Evolutionary conservation across 2,113 vertebrate genomes (phyloP), one percentile per base, ranked within the genome.

Genomic region (Oreochromis aureus): DNA sequence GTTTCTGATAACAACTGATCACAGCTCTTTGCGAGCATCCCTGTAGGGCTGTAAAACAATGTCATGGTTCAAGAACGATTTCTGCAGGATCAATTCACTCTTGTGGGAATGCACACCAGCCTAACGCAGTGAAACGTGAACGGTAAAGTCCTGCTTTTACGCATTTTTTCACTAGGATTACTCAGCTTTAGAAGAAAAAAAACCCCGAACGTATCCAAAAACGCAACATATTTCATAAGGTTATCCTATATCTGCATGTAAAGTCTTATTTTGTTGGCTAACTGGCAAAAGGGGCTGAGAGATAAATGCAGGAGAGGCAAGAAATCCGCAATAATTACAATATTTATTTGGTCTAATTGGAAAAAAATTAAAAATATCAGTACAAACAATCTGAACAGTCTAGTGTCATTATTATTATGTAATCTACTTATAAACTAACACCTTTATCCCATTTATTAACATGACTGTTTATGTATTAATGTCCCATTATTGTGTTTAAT

Each of bases 1-100:
- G 88, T 94, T 59, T 83, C 89, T 91, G 93, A 94, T 95, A 92
- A 92, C 89, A 91, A 86, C 86, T 54, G 81, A 90, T 87, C 93
- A 81, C 91, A 92, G 82, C 78, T 88, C 51, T 24, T 10, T 84
- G 88, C 30, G 51, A 87, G 44, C 66, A 39, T 19, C 61, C 46
- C 48, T 81, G 16, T 3, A 53, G 79, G 83, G 78, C 10, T 76
- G 73, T 85, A 91, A 92, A 92, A 34, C 5, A n/a, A 36, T 63
- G 19, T n/a, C 53, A 13, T 11, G 44, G 56, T 8, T n/a, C 51
- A 81, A 36, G 7, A 16, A 39, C n/a, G 22, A 82, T 78, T 32
- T 80, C 56, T 9, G 34, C 36, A 5, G 18, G 24, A 82, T 30
- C 39, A 1, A 55, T n/a, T 36, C n/a, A 30, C 36, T 30, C 4